Evolutionary conservation across 2,797 vertebrate genomes (phyloP), one percentile per base, ranked within the genome.

Genomic region (Lophotriccus pileatus): DNA sequence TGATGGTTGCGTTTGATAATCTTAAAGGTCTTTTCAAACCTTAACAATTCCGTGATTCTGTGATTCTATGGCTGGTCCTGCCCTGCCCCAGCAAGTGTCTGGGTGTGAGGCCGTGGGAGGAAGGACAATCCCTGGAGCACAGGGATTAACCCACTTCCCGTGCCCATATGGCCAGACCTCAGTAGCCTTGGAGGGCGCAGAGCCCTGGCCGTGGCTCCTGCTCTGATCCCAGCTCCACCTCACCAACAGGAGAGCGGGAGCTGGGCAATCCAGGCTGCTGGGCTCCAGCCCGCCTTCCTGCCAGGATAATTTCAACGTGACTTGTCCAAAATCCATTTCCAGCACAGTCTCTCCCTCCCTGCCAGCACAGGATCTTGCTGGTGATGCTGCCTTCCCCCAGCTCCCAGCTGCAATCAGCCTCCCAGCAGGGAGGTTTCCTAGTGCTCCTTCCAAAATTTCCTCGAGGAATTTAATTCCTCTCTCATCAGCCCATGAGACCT

Each of bases 101-200:
- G 77, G 22, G 72, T 21, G n/a, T 0, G 2, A 58, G 75, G 56
- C 76, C 0, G 7, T 20, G 47, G 73, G 60, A 64, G 68, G 87
- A 28, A 60, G 52, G 73, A 50, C 46, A 84, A 52, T 79, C 83
- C 62, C 56, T 1, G 12, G 36, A 44, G 74, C 56, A 0, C n/a
- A 4, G 64, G 90, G 87, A 96, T 94, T 87, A 90, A 85, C 93
- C 94, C 93, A 87, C 24, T 94, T 95, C 92, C 85, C 5, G 0
- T 50, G 85, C 88, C 69, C 75, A 50, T 47, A 67, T 34, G 86
- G 93, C 69, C 87, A 32, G 60, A 36, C 6, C 24, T 22, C 75
- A 9, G 87, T 55, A 60, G 64, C 44, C 32, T 47, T 0, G 6
- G 14, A 37, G 68, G 36, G 36, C 0, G 1, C 47, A 68, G 43